Conservation (phyloP, 2,113 vertebrate species). For the Blennius ocellaris region DNA sequence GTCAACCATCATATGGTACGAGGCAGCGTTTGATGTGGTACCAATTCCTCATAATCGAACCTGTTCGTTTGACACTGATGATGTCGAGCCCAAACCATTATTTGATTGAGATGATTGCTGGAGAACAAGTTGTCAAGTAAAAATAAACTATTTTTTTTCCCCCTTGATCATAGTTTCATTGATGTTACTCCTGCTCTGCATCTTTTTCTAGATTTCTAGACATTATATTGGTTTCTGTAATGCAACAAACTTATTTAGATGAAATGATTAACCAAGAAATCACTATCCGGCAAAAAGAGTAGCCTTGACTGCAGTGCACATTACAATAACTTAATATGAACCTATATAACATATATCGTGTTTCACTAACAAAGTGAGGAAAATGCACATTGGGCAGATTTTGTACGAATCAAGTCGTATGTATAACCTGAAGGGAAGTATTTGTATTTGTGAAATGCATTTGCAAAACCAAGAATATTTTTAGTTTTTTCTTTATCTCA, state of each 20-base stretch:
- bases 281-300: no score
- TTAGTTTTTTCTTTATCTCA: no score
- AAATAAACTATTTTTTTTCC: slow-evolving; percentile 21
- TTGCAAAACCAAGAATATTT: no score
- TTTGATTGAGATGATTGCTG: slow-evolving; percentile 20
- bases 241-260: slow-evolving; percentile 6
- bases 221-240: slow-evolving; percentile 17
- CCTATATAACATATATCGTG: no score
- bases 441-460: no score
- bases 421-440: no score
- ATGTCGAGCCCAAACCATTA: slow-evolving; percentile 3
- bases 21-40: slow-evolving; percentile 61
- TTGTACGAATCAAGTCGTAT: no score
- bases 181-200: not conserved
- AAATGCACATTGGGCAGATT: no score
- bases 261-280: not conserved
- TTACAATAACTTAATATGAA: no score
- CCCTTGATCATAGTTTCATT: not conserved
- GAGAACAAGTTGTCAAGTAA: slow-evolving; percentile 26
- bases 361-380: no score
- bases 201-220: slow-evolving; percentile 23
- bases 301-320: no score
- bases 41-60: slow-evolving; percentile 41
- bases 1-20: slow-evolving; percentile 61
- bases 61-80: slow-evolving; percentile 22